Evolutionary conservation across 1,140 invertebrate genomes (phyloP).

Genomic region (Lanistes nyassanus): DNA sequence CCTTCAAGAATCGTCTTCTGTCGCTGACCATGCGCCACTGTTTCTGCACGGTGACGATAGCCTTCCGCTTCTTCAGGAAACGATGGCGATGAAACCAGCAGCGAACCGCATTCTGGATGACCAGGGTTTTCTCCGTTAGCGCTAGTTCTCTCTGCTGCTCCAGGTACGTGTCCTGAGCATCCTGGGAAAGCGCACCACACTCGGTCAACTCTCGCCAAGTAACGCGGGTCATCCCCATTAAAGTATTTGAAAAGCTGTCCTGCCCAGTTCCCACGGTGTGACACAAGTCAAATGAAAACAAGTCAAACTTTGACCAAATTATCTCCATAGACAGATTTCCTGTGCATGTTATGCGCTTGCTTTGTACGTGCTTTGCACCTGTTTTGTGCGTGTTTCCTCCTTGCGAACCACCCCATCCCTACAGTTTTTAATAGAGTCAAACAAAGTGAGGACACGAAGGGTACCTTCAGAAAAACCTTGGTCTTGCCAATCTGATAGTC

Average conservation of each 20-base stretch:
- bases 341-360: too few relatives aligned
- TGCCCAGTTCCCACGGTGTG: too few relatives aligned
- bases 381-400: too few relatives aligned
- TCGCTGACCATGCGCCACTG: conserved; percentile 92
- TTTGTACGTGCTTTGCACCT: too few relatives aligned
- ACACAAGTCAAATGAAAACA: neutral
- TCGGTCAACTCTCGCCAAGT: neutral
- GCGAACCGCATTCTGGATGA: conserved; percentile 92
- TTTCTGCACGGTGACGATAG: conserved; percentile 86
- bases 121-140: conserved; percentile 91
- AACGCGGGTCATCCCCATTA: too few relatives aligned
- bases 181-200: conserved; percentile 64
- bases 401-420: too few relatives aligned
- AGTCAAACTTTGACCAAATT: neutral
- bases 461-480: conserved; percentile 94
- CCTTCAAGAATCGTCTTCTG: conserved; percentile 77
- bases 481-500: conserved; percentile 98
- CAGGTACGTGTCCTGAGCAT: conserved; percentile 95
- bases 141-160: conserved; percentile 97
- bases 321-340: neutral
- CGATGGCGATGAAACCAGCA: conserved; percentile 89
- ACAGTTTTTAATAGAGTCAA: too few relatives aligned
- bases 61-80: conserved; percentile 76
- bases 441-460: neutral
- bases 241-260: too few relatives aligned